A percentile compares a stretch with the other conserved stretches of the same genome.
phyloP scores from a whole-genome alignment of 2,888 invertebrate species.

The Gortyna flavago region DNA sequence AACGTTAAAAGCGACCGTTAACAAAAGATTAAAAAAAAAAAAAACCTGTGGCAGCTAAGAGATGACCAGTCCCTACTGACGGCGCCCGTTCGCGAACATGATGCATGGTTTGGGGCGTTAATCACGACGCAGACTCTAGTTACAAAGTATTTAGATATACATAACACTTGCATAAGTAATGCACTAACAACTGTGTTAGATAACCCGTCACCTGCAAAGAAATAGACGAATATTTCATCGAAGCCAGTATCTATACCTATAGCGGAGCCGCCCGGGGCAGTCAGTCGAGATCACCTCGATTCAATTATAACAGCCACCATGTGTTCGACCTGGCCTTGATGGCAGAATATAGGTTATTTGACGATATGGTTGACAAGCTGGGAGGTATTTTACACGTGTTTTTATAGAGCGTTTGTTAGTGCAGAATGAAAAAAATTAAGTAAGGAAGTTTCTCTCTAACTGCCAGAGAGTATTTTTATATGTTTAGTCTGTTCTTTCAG shows the following conservation, averaged over 20 bases:
- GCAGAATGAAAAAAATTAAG: background rate
- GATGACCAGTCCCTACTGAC: too few species aligned
- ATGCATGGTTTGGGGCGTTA: too few species aligned
- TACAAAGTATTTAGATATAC: background rate
- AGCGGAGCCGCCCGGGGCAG: slow-evolving; percentile 1
- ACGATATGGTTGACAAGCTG: slow-evolving; percentile 1
- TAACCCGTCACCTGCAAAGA: background rate
- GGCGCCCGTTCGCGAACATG: too few species aligned
- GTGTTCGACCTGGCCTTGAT: slow-evolving; percentile 32
- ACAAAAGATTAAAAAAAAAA: too few species aligned
- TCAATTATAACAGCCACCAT: slow-evolving; percentile 47
- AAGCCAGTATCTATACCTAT: background rate
- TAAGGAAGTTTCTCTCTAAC: background rate
- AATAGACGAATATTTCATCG: slow-evolving; percentile 18
- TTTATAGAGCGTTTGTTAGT: background rate
- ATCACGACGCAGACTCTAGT: too few species aligned
- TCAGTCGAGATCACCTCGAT: slow-evolving; percentile 26
- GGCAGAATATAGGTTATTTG: slow-evolving; percentile 10
- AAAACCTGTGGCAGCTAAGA: too few species aligned
- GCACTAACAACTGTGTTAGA: background rate
- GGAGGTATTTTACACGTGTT: background rate
- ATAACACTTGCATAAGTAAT: slow-evolving; percentile 3
- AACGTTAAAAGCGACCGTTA: too few species aligned
- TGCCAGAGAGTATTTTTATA: background rate
- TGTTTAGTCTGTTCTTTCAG: background rate